phyloP scores from a whole-genome alignment of 1,140 invertebrate genomes.

The Neodiprion lecontei region DNA sequence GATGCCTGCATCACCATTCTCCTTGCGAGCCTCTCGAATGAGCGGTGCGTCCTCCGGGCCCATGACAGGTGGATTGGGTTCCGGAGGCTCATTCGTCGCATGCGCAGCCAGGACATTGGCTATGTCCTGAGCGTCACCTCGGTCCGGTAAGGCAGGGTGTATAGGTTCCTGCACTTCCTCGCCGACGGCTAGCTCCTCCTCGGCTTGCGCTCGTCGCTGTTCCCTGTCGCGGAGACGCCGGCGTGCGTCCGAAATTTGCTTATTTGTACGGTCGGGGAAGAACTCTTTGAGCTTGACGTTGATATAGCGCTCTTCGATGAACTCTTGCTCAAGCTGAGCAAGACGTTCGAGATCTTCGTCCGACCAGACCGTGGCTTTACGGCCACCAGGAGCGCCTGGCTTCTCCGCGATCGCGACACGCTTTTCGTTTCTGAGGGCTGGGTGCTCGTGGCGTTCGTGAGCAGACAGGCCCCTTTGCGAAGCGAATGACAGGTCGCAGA shows the following conservation, averaged over 20 bases:
- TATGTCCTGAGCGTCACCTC: neutral
- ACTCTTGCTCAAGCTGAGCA: neutral
- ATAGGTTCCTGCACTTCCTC: neutral
- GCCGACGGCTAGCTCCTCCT: neutral
- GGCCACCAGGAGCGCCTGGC: neutral
- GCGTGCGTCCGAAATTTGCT: neutral
- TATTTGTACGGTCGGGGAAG: neutral
- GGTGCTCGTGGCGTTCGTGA: neutral
- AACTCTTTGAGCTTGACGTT: neutral
- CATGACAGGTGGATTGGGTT: neutral
- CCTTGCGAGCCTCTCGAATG: neutral
- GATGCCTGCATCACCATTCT: accelerated
- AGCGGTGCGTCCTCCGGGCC: neutral
- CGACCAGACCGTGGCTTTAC: neutral
- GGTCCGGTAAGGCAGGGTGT: no score
- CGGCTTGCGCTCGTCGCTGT: neutral
- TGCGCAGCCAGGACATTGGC: neutral
- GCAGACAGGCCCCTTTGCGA: neutral
- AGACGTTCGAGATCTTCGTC: neutral
- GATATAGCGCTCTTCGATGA: neutral
- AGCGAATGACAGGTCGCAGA: neutral
- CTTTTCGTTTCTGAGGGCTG: neutral
- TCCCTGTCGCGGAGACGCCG: neutral
- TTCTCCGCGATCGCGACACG: neutral
- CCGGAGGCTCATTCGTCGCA: neutral